Base-by-base conservation (phyloP, 2,888 invertebrate species). In the Thera britannica region DNA sequence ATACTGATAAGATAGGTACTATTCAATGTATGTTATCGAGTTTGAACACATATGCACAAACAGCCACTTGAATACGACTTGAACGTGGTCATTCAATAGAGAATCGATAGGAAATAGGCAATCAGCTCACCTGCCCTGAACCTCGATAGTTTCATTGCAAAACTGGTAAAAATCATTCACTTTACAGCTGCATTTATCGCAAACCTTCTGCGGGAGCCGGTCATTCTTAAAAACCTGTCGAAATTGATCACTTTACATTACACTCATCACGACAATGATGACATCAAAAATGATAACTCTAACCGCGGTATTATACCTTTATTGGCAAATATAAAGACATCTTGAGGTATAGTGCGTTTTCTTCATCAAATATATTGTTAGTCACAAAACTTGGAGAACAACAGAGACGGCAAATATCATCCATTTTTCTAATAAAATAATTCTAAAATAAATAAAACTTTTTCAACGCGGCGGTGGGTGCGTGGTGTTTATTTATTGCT, bases 271-370 rank as follows among this genome's bases (percentile, higher is more conserved):
- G 51, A 58, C 66, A 58, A 56, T 54, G 63, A 60, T 72, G 61
- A 65, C 70, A 71, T 63, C 55, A 60, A 62, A 46, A 62, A 52
- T 48, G 57, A 51, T 64, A 57, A 38, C 36, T 55, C 46, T 3
- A 38, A 35, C 54, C 11, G 35, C 46, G 62, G 68, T 62, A 59
- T 67, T 68, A 70, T 95, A 96, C 96, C 96, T 96, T 96, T 84
- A 96, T 95, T 86, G 96, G 96, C 85, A 96, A 94, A 87, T 96
- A 96, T 77, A 96, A 92, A 71, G 95, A 95, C 90, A 96, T 96
- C 94, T 96, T 96, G 75, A 95, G 86, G 83, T 95, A 96, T 77
- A 96, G 93, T 74, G 96, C 95, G 80, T 95, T 95, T 80, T 95
- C 95, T 76, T 95, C 96, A 76, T 95, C 96, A 83, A 96, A 96